These are phyloP conservation scores for Bombus confusus DNA, from an alignment of 1,140 invertebrate species.

Conservation along the genomic window DNA sequence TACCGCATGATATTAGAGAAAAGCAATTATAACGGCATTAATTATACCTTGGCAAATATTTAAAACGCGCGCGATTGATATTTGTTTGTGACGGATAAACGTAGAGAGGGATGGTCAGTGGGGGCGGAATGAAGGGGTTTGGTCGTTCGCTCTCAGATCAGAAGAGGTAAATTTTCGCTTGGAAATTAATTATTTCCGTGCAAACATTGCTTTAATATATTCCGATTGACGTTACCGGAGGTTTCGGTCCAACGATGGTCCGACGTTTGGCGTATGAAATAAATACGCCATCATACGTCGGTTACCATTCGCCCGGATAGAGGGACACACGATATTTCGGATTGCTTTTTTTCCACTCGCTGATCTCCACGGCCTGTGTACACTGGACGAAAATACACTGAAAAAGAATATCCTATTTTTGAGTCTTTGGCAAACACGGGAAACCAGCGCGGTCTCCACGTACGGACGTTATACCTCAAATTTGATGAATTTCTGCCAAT, in stretches of 20 bases:
- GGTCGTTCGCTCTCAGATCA: constrained; percentile 55
- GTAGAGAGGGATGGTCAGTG: constrained; percentile 4
- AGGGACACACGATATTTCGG: constrained; percentile 49
- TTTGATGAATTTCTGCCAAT: constrained; percentile 57
- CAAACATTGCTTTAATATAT: constrained; percentile 80
- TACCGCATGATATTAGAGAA: constrained; percentile 19
- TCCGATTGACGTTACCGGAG: constrained; percentile 72
- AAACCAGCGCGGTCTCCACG: background rate
- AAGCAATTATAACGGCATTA: constrained; percentile 72
- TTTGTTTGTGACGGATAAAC: constrained; percentile 66
- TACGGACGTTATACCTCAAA: constrained; percentile 43
- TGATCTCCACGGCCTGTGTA: constrained; percentile 59
- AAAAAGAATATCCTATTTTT: constrained; percentile 63
- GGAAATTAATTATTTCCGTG: constrained; percentile 78
- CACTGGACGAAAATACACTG: constrained; percentile 58
- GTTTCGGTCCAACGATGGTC: constrained; percentile 47
- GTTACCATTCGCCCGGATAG: constrained; percentile 49
- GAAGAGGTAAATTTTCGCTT: constrained; percentile 71
- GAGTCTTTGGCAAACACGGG: constrained; percentile 52
- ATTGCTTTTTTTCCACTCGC: constrained; percentile 64
- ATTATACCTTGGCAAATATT: constrained; percentile 74
- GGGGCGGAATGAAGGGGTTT: background rate
- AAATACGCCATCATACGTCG: constrained; percentile 66
- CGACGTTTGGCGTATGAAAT: constrained; percentile 67
- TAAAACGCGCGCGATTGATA: constrained; percentile 73